Base-by-base conservation (phyloP, 2,113 vertebrate species). In the Ophiodon elongatus region DNA sequence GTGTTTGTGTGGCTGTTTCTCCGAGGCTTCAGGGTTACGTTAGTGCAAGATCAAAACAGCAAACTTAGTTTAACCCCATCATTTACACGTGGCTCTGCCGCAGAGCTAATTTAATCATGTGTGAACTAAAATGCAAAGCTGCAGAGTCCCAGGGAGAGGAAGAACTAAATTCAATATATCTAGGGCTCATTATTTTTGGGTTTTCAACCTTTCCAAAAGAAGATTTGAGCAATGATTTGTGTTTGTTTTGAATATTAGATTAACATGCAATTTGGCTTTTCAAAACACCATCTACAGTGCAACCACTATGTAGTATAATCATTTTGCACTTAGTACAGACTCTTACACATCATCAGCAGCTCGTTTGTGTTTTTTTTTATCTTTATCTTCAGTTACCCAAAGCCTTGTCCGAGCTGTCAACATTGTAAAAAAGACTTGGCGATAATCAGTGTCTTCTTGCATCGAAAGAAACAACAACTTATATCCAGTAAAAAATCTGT, bases 31-130 rank as follows among this genome's bases (percentile, higher is more conserved):
- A 79, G 80, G 76, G 78, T 86, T 80, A 80, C 37, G 81, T 89
- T 66, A 52, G 84, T 88, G 57, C 73, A 89, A 66, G 29, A 72
- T 76, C 43, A 77, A 74, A 91, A 87, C 76, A 83, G 79, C 68
- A 77, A 35, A 84, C 59, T 52, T 37, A 31, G 47, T 79, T 78
- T 84, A 70, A 86, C 66, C 73, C 29, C 56, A 4, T 80, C 31
- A 9, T 57, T 60, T 77, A 29, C 57, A 79, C 29, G 19, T 79
- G 80, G 57, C 37, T 39, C 13, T 64, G 39, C 71, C 82, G 71
- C 76, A 79, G 29, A 85, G 69, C 62, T 80, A 47, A 80, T 90
- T 65, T 74, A 79, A 64, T 80, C 79, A 76, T 75, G 21, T 47
- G 68, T 79, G 39, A 74, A 72, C 69, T 7, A 66, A 70, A 76